Evolutionary conservation across 2,888 invertebrate genomes (phyloP), one percentile per base, ranked within the genome.

Genomic region (Digitonthophagus gazella): DNA sequence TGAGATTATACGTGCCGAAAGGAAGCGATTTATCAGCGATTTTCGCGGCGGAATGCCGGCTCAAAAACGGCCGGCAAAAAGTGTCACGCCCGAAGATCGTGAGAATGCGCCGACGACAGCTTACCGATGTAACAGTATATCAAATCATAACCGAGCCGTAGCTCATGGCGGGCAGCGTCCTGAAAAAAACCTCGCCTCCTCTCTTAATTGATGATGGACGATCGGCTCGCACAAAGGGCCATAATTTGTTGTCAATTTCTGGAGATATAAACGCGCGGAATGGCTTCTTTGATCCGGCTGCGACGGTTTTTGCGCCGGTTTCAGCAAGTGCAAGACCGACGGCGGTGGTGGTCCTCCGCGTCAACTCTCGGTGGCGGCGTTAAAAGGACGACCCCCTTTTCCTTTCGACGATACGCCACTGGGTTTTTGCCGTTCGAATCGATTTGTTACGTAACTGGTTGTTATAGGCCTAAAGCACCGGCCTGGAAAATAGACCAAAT

Each of bases 241-340:
- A 82, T 83, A 83, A 83, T 83, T 83, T 83, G 83, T 83, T 83
- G 81, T 81, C 82, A 80, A 83, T 83, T 82, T 82, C 82, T 81
- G 80, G 80, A 81, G 80, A 81, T 82, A 80, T 81, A 79, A 81
- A 81, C 80, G 80, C 78, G 78, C 79, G 78, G 82, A 82, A 82
- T 80, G 81, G 81, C 75, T 74, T 74, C 72, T 75, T 74, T 61
- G 61, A 61, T 72, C 73, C 66, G 69, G 44, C 18, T n/a, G 64
- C 70, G 70, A 67, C 63, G 56, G 63, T 66, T 66, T 69, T 69
- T 67, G 67, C 28, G 28, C 28, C 28, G 28, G 28, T 44, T 44
- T 11, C 8, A 44, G 11, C 28, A 44, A 44, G 28, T 44, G 28
- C 28, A 44, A 44, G 18, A 20, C 18, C n/a, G 16, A 20, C n/a